Base-by-base conservation (phyloP, 2,888 invertebrate genomes). In the Mallateleia sp. region DNA sequence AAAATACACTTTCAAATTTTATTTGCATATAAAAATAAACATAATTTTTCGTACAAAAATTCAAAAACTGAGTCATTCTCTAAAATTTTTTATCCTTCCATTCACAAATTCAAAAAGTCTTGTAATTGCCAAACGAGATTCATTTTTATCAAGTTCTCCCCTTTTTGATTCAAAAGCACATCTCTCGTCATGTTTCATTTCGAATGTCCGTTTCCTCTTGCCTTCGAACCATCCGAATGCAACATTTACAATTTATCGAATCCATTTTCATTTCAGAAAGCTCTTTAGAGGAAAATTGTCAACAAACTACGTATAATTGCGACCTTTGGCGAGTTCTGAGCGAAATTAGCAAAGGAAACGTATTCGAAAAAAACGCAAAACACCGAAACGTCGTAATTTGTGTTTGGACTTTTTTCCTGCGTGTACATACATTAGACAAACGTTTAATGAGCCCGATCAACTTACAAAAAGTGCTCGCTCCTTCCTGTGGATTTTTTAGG, bases 381-480 rank as follows among this genome's bases (percentile, higher is more conserved):
- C 52, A 56, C 69, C 25, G 20, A 69, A 69, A 42, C 20, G 20
- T 24, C 58, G 15, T 58, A 58, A 71, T 60, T 60, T 72, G 42
- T 28, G 15, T 42, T 42, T 42, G 54, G 7, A 54, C 42, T 45
- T 66, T 75, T 52, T 32, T 34, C 34, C 25, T 58, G 47, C 58
- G 45, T 78, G 78, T 78, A 78, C 50, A 78, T 78, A 78, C 67
- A 50, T 69, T 66, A 66, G 45, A 52, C 18, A 25, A 56, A 25
- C 54, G 54, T 77, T 71, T 38, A 67, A 34, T 58, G 45, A 69
- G 22, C 28, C 38, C 62, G 24, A 72, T 38, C 25, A 42, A 74
- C 50, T 22, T 18, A 18, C 58, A 20, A 8, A 25, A 22, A 3
- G 24, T 25, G 15, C 25, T 20, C 34, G 60, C 47, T 47, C 32